Base-by-base conservation (phyloP, 1,140 invertebrate genomes). In the Zaprionus nigranus region DNA sequence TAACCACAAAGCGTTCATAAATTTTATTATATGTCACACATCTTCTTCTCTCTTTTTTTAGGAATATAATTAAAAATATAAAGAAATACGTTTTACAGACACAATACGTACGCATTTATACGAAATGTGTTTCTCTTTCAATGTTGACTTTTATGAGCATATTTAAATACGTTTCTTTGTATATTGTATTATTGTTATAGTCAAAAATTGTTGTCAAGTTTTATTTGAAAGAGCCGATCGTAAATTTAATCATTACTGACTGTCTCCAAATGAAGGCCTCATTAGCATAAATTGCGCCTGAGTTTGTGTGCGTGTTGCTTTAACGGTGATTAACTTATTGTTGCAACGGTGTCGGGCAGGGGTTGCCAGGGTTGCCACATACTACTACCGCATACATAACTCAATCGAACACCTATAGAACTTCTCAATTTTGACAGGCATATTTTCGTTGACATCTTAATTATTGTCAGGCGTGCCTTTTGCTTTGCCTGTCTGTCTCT, bases 401-500 rank as follows among this genome's bases (percentile, higher is more conserved):
- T 84, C 82, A 84, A 78, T 75, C 75, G 58, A 62, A 61, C 82
- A 84, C 82, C 78, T 84, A 81, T 61, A 65, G 61, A 64, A 74
- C 70, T 51, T 49, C 75, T 28, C 51, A 61, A 46, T 63, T 80
- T 80, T 83, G 81, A 82, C 81, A 84, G 77, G 38, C 68, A 83
- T 83, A 84, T 82, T 83, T 81, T 85, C 79, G 84, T 81, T 73
- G 80, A 84, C 82, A 84, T 85, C 81, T 84, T 84, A 84, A 84
- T 81, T 84, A 84, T 84, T 71, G 78, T 53, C 69, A 56, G 78
- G 69, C 82, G 82, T 85, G 82, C 80, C 58, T 74, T 49, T 54
- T 17, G n/a, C n/a, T 54, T 67, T 77, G 68, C 46, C 60, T 72
- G 66, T 73, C 62, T 46, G 6, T 17, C n/a, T 7, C 63, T 70